Evolutionary conservation across 2,113 vertebrate species (phyloP).

Genomic region (Lates calcarifer): DNA sequence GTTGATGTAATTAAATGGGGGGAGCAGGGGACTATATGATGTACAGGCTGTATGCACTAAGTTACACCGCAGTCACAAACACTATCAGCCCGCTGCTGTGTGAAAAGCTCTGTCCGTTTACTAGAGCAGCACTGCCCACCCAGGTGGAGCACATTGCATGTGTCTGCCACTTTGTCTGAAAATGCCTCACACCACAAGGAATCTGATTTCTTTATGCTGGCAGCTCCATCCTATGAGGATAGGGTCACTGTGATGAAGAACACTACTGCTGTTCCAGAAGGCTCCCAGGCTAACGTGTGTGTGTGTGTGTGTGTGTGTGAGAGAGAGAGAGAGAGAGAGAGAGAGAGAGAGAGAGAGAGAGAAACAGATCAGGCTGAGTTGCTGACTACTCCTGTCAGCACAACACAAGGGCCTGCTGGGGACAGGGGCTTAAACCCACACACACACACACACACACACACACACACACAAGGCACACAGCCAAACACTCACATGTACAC

Average conservation of each 20-base stretch:
- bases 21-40: background rate
- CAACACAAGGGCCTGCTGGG: conserved; percentile 24
- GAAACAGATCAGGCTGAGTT: conserved; percentile 13
- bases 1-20: background rate
- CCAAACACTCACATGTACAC: background rate
- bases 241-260: conserved; percentile 27
- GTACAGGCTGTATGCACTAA: background rate
- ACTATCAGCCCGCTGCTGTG: background rate
- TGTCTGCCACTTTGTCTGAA: conserved; percentile 8
- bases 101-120: background rate
- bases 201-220: background rate
- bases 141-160: background rate
- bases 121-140: conserved; percentile 20
- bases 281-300: background rate
- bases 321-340: background rate
- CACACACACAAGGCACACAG: background rate
- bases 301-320: conserved; percentile 12
- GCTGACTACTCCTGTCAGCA: conserved; percentile 53
- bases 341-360: background rate
- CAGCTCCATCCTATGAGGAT: background rate
- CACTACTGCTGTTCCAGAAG: conserved; percentile 29
- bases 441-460: conserved; percentile 29
- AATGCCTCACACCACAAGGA: background rate
- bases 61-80: background rate
- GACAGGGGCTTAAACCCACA: conserved; percentile 6